Base-by-base conservation (phyloP, 2,797 vertebrate genomes). In the Pterois miles region DNA sequence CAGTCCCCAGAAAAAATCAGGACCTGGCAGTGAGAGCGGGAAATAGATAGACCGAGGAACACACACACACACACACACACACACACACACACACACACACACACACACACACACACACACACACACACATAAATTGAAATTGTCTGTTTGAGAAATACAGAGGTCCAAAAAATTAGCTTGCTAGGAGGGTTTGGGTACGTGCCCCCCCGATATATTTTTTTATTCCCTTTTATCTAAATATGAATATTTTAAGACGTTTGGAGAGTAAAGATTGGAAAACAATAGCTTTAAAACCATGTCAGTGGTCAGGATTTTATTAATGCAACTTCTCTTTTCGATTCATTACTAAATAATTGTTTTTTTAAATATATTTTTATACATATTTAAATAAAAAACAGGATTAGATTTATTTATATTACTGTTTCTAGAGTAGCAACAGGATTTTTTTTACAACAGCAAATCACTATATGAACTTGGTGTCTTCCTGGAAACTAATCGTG, bases 1-100 rank as follows among this genome's bases (percentile, higher is more conserved):
- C 89, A 81, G 76, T 86, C 80, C 67, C n/a, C 23, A 20, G 73
- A 40, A 73, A 78, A 79, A 64, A 86, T 52, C 65, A 82, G 59
- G 69, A 82, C 52, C 80, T 86, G 86, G 86, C 84, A 86, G 33
- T 9, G 50, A 56, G 22, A 74, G 53, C 0, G 6, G n/a, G 58
- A n/a, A 54, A 62, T 20, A 82, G 62, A 65, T 4, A 53, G n/a
- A 77, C 22, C 12, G 52, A 78, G 48, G 46, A 83, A 64, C 36
- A 59, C 53, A 52, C 52, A 59, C n/a, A 65, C 50, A 62, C 46
- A 56, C 31, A 46, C 25, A 54, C 46, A 43, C 27, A 69, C 31
- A 46, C 31, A 12, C 34, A 52, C 65, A 34, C 34, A 67, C 16
- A 16, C n/a, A 76, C 23, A 63, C 53, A 46, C 36, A 36, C 48